These are phyloP conservation scores for Aurelia coerulea DNA, from an alignment of 30 jellyfish, hydroid and myxozoan genomes.

Conservation along the genomic window DNA sequence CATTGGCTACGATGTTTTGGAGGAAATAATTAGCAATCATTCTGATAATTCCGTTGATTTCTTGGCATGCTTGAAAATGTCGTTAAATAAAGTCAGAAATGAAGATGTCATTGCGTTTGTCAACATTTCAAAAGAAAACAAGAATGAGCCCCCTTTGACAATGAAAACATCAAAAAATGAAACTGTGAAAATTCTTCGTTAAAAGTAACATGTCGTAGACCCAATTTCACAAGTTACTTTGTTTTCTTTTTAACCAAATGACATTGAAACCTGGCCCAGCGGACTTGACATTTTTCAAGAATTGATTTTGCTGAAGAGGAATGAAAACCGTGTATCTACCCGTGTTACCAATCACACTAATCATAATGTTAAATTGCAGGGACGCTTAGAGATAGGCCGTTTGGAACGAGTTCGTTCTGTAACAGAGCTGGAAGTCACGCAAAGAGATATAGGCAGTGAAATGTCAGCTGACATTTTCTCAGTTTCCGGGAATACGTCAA, in stretches of 20 bases:
- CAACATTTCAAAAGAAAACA: constrained; percentile 11
- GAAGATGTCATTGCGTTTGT: constrained; percentile 22
- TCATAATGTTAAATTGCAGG: constrained; percentile 31
- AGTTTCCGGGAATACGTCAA: constrained; percentile 8
- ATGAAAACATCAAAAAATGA: constrained; percentile 8
- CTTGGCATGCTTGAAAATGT: constrained; percentile 7
- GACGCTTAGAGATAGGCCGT: constrained; percentile 33
- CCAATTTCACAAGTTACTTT: not conserved
- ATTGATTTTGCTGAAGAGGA: constrained; percentile 9
- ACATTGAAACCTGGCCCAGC: constrained; percentile 48
- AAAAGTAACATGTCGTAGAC: constrained; percentile 16
- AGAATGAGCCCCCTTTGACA: constrained; percentile 26
- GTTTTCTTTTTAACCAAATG: constrained; percentile 30
- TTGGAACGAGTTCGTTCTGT: constrained; percentile 34
- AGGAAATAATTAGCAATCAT: constrained; percentile 21
- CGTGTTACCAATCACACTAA: constrained; percentile 23
- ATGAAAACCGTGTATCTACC: constrained; percentile 10
- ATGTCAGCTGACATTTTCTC: constrained; percentile 10
- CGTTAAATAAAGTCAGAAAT: not conserved
- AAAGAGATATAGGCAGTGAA: not conserved
- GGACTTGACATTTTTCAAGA: constrained; percentile 39
- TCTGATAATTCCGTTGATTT: constrained; percentile 11
- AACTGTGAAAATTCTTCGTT: not conserved
- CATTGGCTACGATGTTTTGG: constrained; percentile 24
- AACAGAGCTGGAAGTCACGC: constrained; percentile 21